These are phyloP conservation scores for Phymorhynchus buccinoides DNA, from an alignment of 1,140 invertebrate species.

Conservation along the genomic window DNA sequence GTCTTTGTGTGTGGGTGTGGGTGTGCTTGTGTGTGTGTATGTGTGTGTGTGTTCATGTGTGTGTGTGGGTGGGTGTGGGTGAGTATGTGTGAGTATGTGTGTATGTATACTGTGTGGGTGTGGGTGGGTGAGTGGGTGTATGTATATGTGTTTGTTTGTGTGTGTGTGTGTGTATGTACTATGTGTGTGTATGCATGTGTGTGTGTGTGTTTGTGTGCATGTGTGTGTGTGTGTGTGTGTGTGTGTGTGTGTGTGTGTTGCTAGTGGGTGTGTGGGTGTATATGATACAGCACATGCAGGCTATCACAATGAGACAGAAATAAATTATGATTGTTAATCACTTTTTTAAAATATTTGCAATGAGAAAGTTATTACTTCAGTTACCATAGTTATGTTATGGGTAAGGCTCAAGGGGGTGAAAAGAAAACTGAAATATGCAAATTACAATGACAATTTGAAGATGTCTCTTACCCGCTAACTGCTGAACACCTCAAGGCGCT, in stretches of 20 bases:
- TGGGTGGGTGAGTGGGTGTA: neutral
- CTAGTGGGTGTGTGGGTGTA: neutral
- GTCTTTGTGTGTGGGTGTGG: neutral
- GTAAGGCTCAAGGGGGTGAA: no score
- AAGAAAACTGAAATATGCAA: no score
- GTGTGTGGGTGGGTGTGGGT: slow-evolving; percentile 1
- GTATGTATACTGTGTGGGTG: neutral
- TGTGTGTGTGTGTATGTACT: neutral
- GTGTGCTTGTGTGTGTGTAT: slow-evolving; percentile 11
- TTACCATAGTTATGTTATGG: no score
- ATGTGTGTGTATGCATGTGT: neutral
- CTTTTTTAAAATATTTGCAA: no score
- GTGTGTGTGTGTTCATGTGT: neutral
- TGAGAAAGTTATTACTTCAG: no score
- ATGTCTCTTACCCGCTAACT: no score
- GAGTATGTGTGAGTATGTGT: neutral
- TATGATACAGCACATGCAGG: no score
- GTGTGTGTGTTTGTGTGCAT: neutral
- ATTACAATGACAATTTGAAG: no score
- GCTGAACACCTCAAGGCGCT: no score
- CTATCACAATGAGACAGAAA: no score
- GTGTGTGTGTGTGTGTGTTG: slow-evolving; percentile 13
- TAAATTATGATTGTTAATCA: no score
- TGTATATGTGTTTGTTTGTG: slow-evolving; percentile 15
- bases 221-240: slow-evolving; percentile 24